These are phyloP conservation scores for Philaethria dido DNA, from an alignment of 2,888 invertebrate species.

Conservation along the genomic window DNA sequence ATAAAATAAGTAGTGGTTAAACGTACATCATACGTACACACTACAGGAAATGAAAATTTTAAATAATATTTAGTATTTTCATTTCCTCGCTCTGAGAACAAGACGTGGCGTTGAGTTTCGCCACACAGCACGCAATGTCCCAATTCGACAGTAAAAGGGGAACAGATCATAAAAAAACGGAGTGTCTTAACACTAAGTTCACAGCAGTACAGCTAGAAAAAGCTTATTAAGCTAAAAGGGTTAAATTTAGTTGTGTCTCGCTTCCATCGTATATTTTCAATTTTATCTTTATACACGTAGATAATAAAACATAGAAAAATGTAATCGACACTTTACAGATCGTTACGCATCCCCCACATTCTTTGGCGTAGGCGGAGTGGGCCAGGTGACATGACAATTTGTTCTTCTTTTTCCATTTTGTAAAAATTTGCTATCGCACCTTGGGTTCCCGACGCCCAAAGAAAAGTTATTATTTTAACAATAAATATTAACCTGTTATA, in stretches of 20 bases:
- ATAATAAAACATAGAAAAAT: neutral
- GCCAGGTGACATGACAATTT: neutral
- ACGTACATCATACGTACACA: no score
- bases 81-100: no score
- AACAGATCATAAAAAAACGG: no score
- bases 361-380: neutral
- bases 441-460: neutral
- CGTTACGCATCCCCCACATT: neutral
- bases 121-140: no score
- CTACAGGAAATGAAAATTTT: no score
- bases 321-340: neutral
- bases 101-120: no score
- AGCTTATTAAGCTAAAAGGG: no score
- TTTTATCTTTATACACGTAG: neutral
- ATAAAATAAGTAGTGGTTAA: no score
- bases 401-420: neutral
- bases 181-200: no score
- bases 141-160: no score
- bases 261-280: neutral
- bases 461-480: neutral
- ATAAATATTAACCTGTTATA: neutral
- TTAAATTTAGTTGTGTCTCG: neutral
- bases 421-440: neutral
- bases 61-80: no score
- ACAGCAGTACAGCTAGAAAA: no score